phyloP scores from a whole-genome alignment of 2,797 vertebrate genomes.

The Triplophysa yarkandensis region DNA sequence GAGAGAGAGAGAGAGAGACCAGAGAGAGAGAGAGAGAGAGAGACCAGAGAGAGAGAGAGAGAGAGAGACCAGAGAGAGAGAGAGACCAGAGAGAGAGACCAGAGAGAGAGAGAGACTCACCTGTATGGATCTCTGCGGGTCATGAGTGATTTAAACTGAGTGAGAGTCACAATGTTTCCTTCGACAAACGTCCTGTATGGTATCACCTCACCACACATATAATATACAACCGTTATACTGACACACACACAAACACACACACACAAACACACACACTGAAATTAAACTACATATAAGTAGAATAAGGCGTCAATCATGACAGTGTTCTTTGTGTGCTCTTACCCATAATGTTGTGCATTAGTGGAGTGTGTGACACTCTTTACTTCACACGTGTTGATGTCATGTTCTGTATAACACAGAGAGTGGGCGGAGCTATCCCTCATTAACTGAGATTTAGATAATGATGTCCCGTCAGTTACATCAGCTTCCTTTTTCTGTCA shows the following conservation, averaged over 20 bases:
- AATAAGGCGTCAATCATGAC: background rate
- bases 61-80: background rate
- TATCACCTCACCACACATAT: conserved; percentile 94
- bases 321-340: conserved; percentile 15
- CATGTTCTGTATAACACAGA: background rate
- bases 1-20: background rate
- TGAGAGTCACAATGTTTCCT: conserved; percentile 87
- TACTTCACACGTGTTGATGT: background rate
- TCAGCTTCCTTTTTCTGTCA: conserved; percentile 11
- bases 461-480: background rate
- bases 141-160: conserved; percentile 97
- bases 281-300: too few relatives aligned
- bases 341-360: background rate
- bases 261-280: conserved; percentile 4
- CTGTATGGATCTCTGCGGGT: conserved; percentile 97
- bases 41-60: too few relatives aligned
- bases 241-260: conserved; percentile 62
- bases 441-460: background rate
- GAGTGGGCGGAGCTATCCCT: background rate
- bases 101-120: conserved; percentile 66
- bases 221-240: conserved; percentile 93
- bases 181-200: conserved; percentile 93
- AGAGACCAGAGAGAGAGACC: too few relatives aligned
- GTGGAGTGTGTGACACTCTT: background rate
- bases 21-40: too few relatives aligned